Percentiles rank a stretch among this genome's conserved stretches.
phyloP scores from a whole-genome alignment of 1,140 invertebrate species.

The Pogonomyrmex barbatus region DNA sequence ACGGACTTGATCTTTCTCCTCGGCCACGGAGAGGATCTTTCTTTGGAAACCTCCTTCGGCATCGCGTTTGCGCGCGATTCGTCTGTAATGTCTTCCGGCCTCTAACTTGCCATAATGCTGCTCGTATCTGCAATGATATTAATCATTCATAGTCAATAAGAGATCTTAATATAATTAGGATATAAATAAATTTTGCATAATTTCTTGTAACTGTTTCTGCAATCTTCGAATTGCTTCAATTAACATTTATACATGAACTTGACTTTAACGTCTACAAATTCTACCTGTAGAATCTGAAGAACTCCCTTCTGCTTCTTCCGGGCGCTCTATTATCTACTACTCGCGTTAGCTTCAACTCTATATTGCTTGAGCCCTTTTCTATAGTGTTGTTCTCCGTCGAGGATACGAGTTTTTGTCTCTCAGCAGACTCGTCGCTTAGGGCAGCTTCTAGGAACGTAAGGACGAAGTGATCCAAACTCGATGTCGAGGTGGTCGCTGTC shows the following conservation, averaged over 20 bases:
- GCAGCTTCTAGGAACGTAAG: slow-evolving; percentile 80
- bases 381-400: slow-evolving; percentile 49
- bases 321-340: slow-evolving; percentile 60
- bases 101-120: slow-evolving; percentile 63
- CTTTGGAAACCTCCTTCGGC: slow-evolving; percentile 55
- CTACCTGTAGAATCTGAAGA: slow-evolving; percentile 72
- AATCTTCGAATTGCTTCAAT: not conserved
- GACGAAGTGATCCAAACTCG: slow-evolving; percentile 76
- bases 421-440: slow-evolving; percentile 70
- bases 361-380: slow-evolving; percentile 31
- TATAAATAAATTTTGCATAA: not conserved
- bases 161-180: not conserved
- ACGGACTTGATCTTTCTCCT: not conserved
- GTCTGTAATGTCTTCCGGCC: slow-evolving; percentile 70
- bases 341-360: slow-evolving; percentile 65
- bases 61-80: slow-evolving; percentile 59
- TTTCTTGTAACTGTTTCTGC: not conserved
- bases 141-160: not conserved
- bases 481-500: slow-evolving; percentile 33
- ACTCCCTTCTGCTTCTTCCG: slow-evolving; percentile 71
- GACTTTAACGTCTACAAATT: not conserved
- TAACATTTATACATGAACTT: not conserved
- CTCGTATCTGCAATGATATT: slow-evolving; percentile 68
- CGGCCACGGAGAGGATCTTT: slow-evolving; percentile 73
- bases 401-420: slow-evolving; percentile 34